Base-by-base conservation (phyloP, 2,888 invertebrate genomes). In the Nemapogon koenigi region DNA sequence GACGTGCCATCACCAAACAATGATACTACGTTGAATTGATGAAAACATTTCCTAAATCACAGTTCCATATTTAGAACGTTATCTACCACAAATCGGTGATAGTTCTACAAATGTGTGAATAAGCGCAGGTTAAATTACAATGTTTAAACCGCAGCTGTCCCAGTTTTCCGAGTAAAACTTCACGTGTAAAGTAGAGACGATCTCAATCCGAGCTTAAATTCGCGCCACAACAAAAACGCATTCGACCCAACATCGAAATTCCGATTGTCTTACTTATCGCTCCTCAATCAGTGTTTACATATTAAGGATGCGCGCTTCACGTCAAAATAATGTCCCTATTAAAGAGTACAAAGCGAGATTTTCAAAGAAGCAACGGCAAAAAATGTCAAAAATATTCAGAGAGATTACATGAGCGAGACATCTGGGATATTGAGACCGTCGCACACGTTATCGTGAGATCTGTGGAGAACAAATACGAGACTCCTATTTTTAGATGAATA, bases 291-390 rank as follows among this genome's bases (percentile, higher is more conserved):
- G 63, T 78, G 78, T 78, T 78, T 78, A 71, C 73, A 70, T 67
- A 70, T 69, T 63, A 57, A 53, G 57, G 60, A 57, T 62, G 66
- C 63, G 66, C 59, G 68, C 63, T 70, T 51, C 61, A 66, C 67
- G 73, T 76, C 78, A 78, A 75, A 76, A 78, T 78, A 78, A 78
- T 73, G 75, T 71, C 72, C 76, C 72, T 71, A 78, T 78, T 78
- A 78, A 35, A 59, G 65, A n/a, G 57, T 50, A 76, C 73, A 75
- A 73, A 70, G 67, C 59, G 58, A 65, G 55, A 53, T 61, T 68
- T 73, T 61, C 73, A 71, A 69, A 71, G 73, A 68, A 72, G 55
- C 59, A 55, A 59, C 57, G 55, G 62, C 71, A 75, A 76, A 76
- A 78, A 76, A 66, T 66, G 65, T 50, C 66, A 63, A 71, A 69